Percentiles rank a stretch among this genome's conserved stretches.
phyloP scores from a whole-genome alignment of 2,797 vertebrate species.

The Heliangelus exortis region DNA sequence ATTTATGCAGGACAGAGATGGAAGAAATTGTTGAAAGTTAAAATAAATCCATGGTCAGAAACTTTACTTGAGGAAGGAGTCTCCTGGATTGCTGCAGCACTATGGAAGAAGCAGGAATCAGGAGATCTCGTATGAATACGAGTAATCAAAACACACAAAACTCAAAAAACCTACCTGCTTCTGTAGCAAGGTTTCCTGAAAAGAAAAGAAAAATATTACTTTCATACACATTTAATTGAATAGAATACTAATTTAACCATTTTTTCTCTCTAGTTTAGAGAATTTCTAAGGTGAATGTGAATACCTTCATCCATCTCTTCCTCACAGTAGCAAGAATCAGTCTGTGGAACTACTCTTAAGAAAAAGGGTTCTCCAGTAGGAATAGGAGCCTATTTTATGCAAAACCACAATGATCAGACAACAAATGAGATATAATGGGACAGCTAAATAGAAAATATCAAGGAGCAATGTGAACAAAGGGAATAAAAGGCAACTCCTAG shows the following conservation, averaged over 20 bases:
- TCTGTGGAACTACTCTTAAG: background rate
- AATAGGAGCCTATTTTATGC: background rate
- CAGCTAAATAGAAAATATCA: background rate
- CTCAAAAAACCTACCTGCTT: conserved; percentile 63
- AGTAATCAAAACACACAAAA: background rate
- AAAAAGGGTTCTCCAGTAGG: background rate
- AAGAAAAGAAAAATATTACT: conserved; percentile 44
- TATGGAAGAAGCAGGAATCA: background rate
- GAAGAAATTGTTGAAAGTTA: background rate
- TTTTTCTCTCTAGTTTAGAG: conserved; percentile 2
- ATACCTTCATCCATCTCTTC: background rate
- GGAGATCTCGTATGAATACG: background rate
- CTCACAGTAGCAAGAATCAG: background rate
- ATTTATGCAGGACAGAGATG: background rate
- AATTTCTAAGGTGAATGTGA: conserved; percentile 30
- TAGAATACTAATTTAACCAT: conserved; percentile 6
- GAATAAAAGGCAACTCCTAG: background rate
- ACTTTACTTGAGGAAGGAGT: background rate
- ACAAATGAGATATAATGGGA: background rate
- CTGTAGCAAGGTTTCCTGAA: conserved; percentile 72
- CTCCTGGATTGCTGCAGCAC: background rate
- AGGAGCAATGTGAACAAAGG: background rate
- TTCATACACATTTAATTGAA: conserved; percentile 10
- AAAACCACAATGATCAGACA: background rate
- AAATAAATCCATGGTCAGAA: background rate